Evolutionary conservation across 2,113 vertebrate genomes (phyloP), one percentile per base, ranked within the genome.

Genomic region (Anser brachyrhynchus): DNA sequence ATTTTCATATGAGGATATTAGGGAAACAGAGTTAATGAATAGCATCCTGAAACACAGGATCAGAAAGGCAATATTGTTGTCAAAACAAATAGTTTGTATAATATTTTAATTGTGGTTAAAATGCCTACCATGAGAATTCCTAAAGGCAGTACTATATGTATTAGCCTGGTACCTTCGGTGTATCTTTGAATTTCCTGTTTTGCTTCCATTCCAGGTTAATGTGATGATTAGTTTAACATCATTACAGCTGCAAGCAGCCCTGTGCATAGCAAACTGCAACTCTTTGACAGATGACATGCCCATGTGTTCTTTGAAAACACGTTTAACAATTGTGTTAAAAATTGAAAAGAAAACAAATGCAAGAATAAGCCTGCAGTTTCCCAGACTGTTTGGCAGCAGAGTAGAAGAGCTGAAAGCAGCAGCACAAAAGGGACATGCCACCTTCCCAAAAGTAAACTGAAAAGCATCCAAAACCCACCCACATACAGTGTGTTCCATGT

Each of bases 201-300:
- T 93, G 66, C 43, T 89, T 87, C 87, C 70, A n/a, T 93, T 93
- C 80, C 66, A 87, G 35, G 65, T 84, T 96, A 84, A 92, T 75
- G 43, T 1, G 5, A 51, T 88, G 74, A 89, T 92, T 84, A 73
- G 39, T 51, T 84, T 65, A 79, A 91, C 62, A 84, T 90, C 20
- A 33, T 84, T 86, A 55, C 33, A 71, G 46, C 59, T 93, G 41
- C 44, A 54, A 89, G 51, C 58, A 92, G 73, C 62, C 58, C 66
- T 23, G 16, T 84, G 69, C 61, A 17, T 28, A 69, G 73, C 43
- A 65, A 86, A 75, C 29, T 82, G 57, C 79, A 87, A 0, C 44
- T 89, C 64, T 72, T 83, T 2, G 2, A 39, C 22, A 17, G 43
- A 25, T 76, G 23, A 35, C 31, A 11, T 54, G 20, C n/a, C 35